Conservation (phyloP, 92 coral and sea anemone species). For the Diadumene lineata region DNA sequence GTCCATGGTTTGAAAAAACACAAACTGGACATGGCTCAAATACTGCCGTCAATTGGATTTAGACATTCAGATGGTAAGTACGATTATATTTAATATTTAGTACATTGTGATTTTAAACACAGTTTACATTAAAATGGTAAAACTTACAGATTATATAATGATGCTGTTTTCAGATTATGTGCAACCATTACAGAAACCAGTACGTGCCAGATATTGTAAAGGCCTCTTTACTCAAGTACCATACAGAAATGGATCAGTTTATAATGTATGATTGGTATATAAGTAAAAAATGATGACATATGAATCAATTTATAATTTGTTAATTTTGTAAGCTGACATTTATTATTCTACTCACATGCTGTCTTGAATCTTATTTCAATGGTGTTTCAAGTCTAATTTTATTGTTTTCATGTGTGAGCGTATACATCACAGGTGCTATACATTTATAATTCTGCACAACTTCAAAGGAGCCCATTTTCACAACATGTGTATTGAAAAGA, state of each 20-base stretch:
- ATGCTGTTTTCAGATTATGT: slow-evolving; percentile 97
- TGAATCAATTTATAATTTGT: too few relatives aligned
- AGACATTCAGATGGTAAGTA: slow-evolving; percentile 92
- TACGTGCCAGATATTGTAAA: slow-evolving; percentile 90
- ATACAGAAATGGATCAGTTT: slow-evolving; percentile 91
- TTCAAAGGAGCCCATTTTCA: too few relatives aligned
- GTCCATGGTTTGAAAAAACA: slow-evolving; percentile 87
- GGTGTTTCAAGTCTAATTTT: background rate
- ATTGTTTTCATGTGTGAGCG: background rate
- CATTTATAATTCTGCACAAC: too few relatives aligned
- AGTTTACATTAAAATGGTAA: background rate
- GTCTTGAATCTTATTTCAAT: background rate
- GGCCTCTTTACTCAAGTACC: slow-evolving; percentile 96
- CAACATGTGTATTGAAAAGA: too few relatives aligned
- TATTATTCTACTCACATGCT: too few relatives aligned
- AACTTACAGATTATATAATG: too few relatives aligned
- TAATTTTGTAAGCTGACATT: too few relatives aligned
- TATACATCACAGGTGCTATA: too few relatives aligned
- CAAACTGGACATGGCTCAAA: slow-evolving; percentile 94
- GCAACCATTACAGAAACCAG: slow-evolving; percentile 89
- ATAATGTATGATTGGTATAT: slow-evolving; percentile 64
- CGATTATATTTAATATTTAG: background rate
- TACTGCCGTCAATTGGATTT: slow-evolving; percentile 89
- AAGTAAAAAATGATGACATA: background rate
- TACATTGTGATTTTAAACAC: background rate